phyloP scores from a whole-genome alignment of 2,797 vertebrate species.

The Sphenodon punctatus region DNA sequence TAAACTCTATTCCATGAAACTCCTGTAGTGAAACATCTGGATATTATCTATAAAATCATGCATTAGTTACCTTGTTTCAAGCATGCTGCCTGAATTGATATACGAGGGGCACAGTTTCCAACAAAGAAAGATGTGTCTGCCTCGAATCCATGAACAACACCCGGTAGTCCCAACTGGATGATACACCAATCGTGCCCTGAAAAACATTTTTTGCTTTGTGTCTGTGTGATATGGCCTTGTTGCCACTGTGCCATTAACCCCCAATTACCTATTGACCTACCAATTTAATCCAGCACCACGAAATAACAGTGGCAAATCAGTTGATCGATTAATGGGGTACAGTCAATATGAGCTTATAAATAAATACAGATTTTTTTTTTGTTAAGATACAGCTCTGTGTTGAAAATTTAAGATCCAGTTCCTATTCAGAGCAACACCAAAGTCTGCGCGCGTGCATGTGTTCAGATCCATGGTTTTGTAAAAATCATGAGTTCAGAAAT shows the following conservation, averaged over 20 bases:
- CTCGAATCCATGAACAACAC: constrained; percentile 72
- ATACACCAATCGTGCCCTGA: constrained; percentile 82
- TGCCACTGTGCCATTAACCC: no score
- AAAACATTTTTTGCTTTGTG: no score
- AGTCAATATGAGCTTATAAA: not conserved
- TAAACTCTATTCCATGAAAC: no score
- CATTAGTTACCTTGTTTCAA: constrained; percentile 60
- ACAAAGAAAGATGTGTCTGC: constrained; percentile 83
- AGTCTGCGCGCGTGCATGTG: rapidly evolving
- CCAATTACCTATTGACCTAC: no score
- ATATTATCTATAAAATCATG: not conserved
- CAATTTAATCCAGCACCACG: not conserved
- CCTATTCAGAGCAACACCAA: not conserved
- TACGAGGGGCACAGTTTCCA: constrained; percentile 74
- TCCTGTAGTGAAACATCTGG: not conserved
- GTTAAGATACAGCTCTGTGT: not conserved
- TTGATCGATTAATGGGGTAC: not conserved
- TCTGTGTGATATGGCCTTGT: no score
- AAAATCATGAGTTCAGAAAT: not conserved
- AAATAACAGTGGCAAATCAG: rapidly evolving
- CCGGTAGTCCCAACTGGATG: constrained; percentile 76
- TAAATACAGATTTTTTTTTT: not conserved
- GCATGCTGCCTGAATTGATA: constrained; percentile 78
- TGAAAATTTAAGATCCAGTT: not conserved
- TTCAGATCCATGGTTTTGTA: not conserved